These are phyloP conservation scores for Luperina testacea DNA, from an alignment of 2,888 invertebrate species.

Conservation along the genomic window DNA sequence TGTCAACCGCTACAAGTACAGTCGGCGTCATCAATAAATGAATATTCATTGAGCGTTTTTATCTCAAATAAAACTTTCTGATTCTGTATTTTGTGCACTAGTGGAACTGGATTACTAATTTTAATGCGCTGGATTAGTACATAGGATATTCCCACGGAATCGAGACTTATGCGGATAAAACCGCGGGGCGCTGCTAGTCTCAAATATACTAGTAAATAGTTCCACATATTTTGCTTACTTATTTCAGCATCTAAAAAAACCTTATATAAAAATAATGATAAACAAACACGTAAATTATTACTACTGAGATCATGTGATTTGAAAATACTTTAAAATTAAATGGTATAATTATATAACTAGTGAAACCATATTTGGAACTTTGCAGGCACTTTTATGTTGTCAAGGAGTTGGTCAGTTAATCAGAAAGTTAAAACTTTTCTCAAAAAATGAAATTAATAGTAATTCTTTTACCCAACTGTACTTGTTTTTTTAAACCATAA, in stretches of 20 bases:
- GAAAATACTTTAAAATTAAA: background rate
- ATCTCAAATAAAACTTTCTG: background rate
- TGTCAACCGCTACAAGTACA: conserved; percentile 46
- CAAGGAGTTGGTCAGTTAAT: background rate
- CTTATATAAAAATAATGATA: too few species aligned
- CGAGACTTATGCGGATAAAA: background rate
- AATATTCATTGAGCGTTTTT: background rate
- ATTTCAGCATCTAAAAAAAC: too few species aligned
- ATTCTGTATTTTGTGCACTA: background rate
- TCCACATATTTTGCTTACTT: too few species aligned
- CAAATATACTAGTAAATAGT: too few species aligned
- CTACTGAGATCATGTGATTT: background rate
- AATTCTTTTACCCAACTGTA: conserved; percentile 2
- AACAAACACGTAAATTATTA: background rate
- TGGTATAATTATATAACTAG: background rate
- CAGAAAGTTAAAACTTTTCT: too few species aligned
- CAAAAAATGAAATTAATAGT: background rate
- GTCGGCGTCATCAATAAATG: conserved; percentile 8
- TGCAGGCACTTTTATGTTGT: background rate
- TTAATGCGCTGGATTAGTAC: background rate
- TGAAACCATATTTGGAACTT: background rate
- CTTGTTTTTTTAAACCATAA: background rate
- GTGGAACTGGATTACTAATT: background rate
- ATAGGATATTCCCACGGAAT: too few species aligned
- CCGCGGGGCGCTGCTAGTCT: background rate